phyloP scores from a whole-genome alignment of 2,797 vertebrate species.

The Scolopax bukidnonensis region DNA sequence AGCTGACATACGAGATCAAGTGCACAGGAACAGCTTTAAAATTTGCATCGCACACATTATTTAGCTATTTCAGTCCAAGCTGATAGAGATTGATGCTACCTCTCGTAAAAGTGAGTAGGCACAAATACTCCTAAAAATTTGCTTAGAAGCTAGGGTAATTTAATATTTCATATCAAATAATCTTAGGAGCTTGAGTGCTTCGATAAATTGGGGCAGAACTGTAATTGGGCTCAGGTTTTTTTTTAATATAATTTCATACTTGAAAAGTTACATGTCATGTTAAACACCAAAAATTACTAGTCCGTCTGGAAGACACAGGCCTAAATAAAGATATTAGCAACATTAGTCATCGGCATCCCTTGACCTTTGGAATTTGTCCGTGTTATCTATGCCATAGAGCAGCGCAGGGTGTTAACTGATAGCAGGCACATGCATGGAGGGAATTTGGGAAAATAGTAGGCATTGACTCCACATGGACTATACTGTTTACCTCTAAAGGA shows the following conservation, averaged over 20 bases:
- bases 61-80: background rate
- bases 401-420: background rate
- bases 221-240: background rate
- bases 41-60: fast-evolving
- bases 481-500: background rate
- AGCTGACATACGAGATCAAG: background rate
- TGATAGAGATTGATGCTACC: background rate
- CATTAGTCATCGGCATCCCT: background rate
- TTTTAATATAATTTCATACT: background rate
- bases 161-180: background rate
- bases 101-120: background rate
- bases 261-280: background rate
- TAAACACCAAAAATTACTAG: background rate
- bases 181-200: background rate
- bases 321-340: background rate
- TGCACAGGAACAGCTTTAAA: background rate
- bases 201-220: background rate
- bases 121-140: background rate
- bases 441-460: background rate
- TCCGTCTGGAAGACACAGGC: background rate
- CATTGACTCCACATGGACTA: background rate
- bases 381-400: background rate
- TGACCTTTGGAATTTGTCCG: background rate
- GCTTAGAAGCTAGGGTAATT: background rate
- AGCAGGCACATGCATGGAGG: background rate